Evolutionary conservation across 2,888 invertebrate genomes (phyloP), one percentile per base, ranked within the genome.

Genomic region (Melangyna quadrimaculata): DNA sequence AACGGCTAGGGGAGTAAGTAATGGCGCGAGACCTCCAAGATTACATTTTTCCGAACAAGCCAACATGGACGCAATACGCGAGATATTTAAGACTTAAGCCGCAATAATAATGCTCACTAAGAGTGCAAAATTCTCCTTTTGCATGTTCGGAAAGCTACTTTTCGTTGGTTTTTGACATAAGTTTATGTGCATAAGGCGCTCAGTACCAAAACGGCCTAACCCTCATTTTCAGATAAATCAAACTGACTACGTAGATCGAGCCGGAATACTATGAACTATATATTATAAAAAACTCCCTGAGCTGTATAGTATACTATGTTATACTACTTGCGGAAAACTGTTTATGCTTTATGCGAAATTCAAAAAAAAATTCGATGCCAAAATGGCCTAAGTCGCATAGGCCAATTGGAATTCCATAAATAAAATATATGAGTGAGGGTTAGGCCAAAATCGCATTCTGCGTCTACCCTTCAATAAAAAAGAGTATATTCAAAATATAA

Each of bases 381-480:
- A n/a, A 59, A 59, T 22, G 32, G 57, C 35, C 35, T 35, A 59
- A 59, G 35, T 35, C 3, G 57, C 29, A 22, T 59, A 59, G 19
- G 35, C 35, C 57, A 37, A 10, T 22, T 59, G 0, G 57, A 37
- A 35, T 57, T 57, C 57, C 35, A 22, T n/a, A 55, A 55, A 6
- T 51, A 12, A 55, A 55, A 17, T 1, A 29, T 17, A 17, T n/a
- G n/a, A 9, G 10, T 55, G 29, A 32, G n/a, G 17, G 32, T 55
- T 55, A 55, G 29, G 29, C 55, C 29, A 59, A 59, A 59, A 35
- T 22, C 35, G 35, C 10, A 57, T 32, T 57, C 55, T 57, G n/a
- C n/a, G 3, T 29, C 7, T 29, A 29, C 4, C 4, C 7, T 29
- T 7, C 7, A 3, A 29, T 1, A 29, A 37, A 4, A 8, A 19